Evolutionary conservation across 2,888 invertebrate genomes (phyloP), one percentile per base, ranked within the genome.

Genomic region (Orthonychiurus folsomi): DNA sequence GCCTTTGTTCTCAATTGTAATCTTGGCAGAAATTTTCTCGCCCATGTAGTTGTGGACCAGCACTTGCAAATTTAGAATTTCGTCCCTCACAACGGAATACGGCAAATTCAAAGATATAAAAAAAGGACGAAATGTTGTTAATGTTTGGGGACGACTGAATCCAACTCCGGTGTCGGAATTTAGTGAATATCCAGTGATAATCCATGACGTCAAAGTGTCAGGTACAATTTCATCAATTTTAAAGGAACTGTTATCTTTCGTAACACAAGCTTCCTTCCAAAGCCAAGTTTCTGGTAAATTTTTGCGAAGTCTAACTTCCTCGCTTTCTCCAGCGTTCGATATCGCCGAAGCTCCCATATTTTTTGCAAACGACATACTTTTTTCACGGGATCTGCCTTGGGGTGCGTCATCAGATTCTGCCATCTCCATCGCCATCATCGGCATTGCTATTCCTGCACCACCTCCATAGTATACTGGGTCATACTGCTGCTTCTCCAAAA

Each of bases 31-130:
- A 0, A 88, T 80, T 66, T 89, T 85, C 64, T 85, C 84, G n/a
- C 60, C 63, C 78, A 91, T 81, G 73, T 94, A 90, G 77, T 94
- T 97, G 55, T 67, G 67, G 77, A 89, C 90, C 3, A 96, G 84
- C 9, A 90, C 85, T 54, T 94, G 88, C 57, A 94, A 83, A 0
- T 91, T 86, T 59, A 96, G 82, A 9, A 89, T 86, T 80, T 99
- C 97, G 23, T 93, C 94, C 66, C 86, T 83, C 73, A 91, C 87
- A n/a, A 97, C 84, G 0, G 88, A 86, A 73, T 89, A 88, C 0
- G 97, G 97, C 55, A 96, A 78, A 75, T 93, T 89, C 5, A 93
- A 82, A 12, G 86, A 84, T 52, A 95, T 84, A 70, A 89, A 89
- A 76, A 97, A 89, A 3, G 87, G 86, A 70, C 88, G 85, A 77